Percentiles rank a stretch among this genome's conserved stretches.
phyloP scores from a whole-genome alignment of 64 coral and sea anemone species.

The Stichodactyla mertensii region DNA sequence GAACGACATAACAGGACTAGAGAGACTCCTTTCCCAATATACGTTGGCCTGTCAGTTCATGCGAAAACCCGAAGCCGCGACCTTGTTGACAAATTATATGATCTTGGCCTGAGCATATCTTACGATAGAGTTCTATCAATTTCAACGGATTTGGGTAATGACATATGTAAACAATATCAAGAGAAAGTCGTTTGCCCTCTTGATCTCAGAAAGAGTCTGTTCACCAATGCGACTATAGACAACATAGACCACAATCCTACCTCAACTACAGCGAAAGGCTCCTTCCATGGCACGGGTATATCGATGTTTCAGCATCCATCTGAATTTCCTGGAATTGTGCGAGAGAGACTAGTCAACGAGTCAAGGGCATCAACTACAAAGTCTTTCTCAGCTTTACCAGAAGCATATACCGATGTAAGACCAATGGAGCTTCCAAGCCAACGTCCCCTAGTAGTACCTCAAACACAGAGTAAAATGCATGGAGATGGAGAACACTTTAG shows the following conservation, averaged over 20 bases:
- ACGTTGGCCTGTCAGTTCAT: slow-evolving; percentile 37
- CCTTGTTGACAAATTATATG: slow-evolving; percentile 7
- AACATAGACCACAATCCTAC: slow-evolving; percentile 42
- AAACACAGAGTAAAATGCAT: background rate
- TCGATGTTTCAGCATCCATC: slow-evolving; percentile 27
- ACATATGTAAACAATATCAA: slow-evolving; percentile 1
- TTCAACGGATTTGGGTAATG: slow-evolving; percentile 20
- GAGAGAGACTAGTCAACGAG: background rate
- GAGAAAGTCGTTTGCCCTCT: slow-evolving; percentile 28
- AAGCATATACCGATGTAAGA: background rate
- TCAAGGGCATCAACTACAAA: background rate
- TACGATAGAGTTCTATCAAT: slow-evolving; percentile 22
- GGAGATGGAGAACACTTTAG: background rate
- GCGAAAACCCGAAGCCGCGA: slow-evolving; percentile 38
- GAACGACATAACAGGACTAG: slow-evolving; percentile 15
- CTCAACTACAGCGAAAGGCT: slow-evolving; percentile 28
- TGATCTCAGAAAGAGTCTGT: slow-evolving; percentile 4
- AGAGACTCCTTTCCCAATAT: slow-evolving; percentile 39
- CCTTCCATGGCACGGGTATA: slow-evolving; percentile 44
- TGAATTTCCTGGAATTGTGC: background rate
- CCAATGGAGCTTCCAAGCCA: slow-evolving; percentile 18
- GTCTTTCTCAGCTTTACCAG: slow-evolving; percentile 12
- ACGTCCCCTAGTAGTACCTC: background rate
- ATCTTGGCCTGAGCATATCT: slow-evolving; percentile 1
- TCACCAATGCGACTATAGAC: slow-evolving; percentile 14